Evolutionary conservation across 2,797 vertebrate species (phyloP).

Genomic region (Spondyliosoma cantharus): DNA sequence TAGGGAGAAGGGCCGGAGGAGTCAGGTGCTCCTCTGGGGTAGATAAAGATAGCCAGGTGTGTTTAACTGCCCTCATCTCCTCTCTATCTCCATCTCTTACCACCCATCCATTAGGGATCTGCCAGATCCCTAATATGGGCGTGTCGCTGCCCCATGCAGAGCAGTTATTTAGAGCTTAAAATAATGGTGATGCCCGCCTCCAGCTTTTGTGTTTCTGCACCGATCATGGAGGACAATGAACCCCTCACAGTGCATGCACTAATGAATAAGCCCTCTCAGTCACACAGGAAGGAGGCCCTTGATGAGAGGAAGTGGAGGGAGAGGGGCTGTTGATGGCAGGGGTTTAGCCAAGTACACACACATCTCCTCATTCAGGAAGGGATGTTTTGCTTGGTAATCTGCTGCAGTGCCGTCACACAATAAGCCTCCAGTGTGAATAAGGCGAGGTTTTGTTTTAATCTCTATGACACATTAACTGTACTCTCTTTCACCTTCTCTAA

Average conservation of each 20-base stretch:
- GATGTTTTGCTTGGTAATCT: constrained; percentile 65
- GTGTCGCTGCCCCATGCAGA: constrained; percentile 65
- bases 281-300: constrained; percentile 80
- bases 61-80: constrained; percentile 74
- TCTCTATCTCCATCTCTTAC: constrained; percentile 47
- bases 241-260: constrained; percentile 75
- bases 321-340: constrained; percentile 67
- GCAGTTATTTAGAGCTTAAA: constrained; percentile 82
- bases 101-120: constrained; percentile 70
- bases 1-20: constrained; percentile 29
- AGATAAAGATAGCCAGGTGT: constrained; percentile 81
- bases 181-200: constrained; percentile 79
- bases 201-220: constrained; percentile 76
- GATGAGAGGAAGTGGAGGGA: constrained; percentile 79
- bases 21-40: constrained; percentile 62
- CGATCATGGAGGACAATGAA: constrained; percentile 81
- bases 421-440: constrained; percentile 24
- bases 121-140: constrained; percentile 75
- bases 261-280: constrained; percentile 82
- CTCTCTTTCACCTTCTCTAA: constrained; percentile 11
- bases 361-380: constrained; percentile 64
- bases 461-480: constrained; percentile 14
- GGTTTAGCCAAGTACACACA: constrained; percentile 64
- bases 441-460: constrained; percentile 36
- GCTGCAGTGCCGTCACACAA: constrained; percentile 45